phyloP scores from a whole-genome alignment of 2,888 invertebrate species.

The Hirtodrosophila cameraria region DNA sequence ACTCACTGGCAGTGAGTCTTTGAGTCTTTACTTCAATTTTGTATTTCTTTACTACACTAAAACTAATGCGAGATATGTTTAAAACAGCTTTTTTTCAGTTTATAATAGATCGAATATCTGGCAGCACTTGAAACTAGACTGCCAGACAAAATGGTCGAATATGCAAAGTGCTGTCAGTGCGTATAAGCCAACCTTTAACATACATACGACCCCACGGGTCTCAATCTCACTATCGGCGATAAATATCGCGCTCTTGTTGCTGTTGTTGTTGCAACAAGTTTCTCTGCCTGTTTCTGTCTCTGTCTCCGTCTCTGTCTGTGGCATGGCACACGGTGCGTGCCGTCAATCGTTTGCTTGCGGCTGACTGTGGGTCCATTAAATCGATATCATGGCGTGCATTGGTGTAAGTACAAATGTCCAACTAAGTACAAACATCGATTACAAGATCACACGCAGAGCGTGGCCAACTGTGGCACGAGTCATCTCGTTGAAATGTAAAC shows the following conservation, averaged over 20 bases:
- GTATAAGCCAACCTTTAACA: too few relatives aligned
- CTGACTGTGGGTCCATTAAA: constrained; percentile 72
- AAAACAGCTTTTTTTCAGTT: too few relatives aligned
- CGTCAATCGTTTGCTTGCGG: constrained; percentile 69
- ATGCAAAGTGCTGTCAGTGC: too few relatives aligned
- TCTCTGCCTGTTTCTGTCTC: background rate
- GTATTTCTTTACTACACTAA: too few relatives aligned
- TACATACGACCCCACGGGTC: constrained; percentile 43
- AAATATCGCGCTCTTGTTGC: constrained; percentile 62
- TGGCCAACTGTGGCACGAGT: constrained; percentile 47
- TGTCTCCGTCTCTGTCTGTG: background rate
- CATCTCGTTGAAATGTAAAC: constrained; percentile 10
- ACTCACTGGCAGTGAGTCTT: too few relatives aligned
- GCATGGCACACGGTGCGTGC: constrained; percentile 56
- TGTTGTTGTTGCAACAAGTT: constrained; percentile 37
- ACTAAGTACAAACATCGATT: constrained; percentile 79
- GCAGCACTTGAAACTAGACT: too few relatives aligned
- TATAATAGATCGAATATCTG: too few relatives aligned
- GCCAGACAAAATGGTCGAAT: too few relatives aligned
- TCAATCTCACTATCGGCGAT: constrained; percentile 55
- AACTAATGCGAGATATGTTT: too few relatives aligned
- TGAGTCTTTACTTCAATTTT: too few relatives aligned
- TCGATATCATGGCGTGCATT: constrained; percentile 77
- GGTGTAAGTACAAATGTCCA: constrained; percentile 73
- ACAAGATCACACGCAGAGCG: constrained; percentile 80